A percentile compares a stretch with the other conserved stretches of the same genome.
phyloP scores from a whole-genome alignment of 2,113 vertebrate genomes.

The Marmota monax region DNA sequence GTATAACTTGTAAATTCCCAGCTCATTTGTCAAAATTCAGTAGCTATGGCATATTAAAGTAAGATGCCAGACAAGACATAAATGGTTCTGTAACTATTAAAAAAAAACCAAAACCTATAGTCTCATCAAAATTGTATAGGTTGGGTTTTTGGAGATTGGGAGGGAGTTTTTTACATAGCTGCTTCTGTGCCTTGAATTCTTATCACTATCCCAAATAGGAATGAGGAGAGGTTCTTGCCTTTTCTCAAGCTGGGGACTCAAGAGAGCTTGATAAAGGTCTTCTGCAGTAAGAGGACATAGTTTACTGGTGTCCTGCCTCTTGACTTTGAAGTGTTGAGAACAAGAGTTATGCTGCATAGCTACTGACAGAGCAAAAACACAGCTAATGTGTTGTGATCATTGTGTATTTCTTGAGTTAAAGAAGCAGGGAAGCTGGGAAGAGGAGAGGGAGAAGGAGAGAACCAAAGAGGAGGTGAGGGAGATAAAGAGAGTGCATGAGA shows the following conservation, averaged over 20 bases:
- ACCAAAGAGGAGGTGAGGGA: too few species aligned
- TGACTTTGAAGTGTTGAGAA: neutral
- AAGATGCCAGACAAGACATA: slow-evolving; percentile 30
- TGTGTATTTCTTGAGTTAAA: neutral
- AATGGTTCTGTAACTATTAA: neutral
- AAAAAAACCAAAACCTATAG: neutral
- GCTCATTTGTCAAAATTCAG: slow-evolving; percentile 38
- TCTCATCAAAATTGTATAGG: neutral
- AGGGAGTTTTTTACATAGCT: slow-evolving; percentile 30
- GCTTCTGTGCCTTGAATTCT: neutral
- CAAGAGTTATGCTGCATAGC: neutral
- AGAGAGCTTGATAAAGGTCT: neutral
- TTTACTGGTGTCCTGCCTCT: neutral
- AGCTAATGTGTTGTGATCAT: neutral
- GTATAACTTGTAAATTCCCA: slow-evolving; percentile 61
- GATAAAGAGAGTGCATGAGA: too few species aligned
- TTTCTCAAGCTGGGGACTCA: neutral
- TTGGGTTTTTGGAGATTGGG: neutral
- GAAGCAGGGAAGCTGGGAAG: neutral
- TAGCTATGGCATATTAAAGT: slow-evolving; percentile 53
- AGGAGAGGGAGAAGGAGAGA: neutral
- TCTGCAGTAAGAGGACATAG: neutral
- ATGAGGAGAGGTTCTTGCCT: neutral
- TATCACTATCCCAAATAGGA: neutral
- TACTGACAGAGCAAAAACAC: neutral